Evolutionary conservation across 2,888 invertebrate species (phyloP), one percentile per base, ranked within the genome.

Genomic region (Eurytoma adleriae): DNA sequence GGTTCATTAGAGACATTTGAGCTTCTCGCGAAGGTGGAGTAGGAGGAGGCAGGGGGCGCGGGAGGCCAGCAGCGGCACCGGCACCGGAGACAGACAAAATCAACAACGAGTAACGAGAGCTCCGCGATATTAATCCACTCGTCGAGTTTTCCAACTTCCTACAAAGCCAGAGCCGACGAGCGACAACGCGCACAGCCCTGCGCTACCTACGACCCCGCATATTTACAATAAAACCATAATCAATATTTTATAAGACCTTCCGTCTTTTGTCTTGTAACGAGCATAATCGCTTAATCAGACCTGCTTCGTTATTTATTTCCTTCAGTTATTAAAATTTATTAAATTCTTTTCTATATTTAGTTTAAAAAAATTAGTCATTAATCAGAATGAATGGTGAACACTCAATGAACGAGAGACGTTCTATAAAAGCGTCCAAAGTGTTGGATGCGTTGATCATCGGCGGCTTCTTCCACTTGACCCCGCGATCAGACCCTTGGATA

Each of bases 91-190:
- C 90, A 90, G 90, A 89, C 90, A 90, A 90, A 90, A 90, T 90
- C 90, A 90, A 90, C 90, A 90, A 90, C 89, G 90, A 90, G 90
- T 89, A 90, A 89, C 89, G 89, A 90, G 89, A 90, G 90, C 90
- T 89, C 89, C 86, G 88, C 89, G 90, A 90, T 90, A 91, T 91
- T 90, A 91, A 91, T 91, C 89, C 90, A 91, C 90, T 91, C 90
- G 90, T 87, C 89, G 90, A 90, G 90, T 90, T 90, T 91, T 91
- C 90, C 90, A 90, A 90, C 90, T 90, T 89, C 87, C 88, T 89
- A 90, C 90, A 90, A 91, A 91, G 90, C 90, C 87, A 87, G 83
- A 85, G 83, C 83, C 85, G 86, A 48, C 64, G 16, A 20, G 20
- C 54, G n/a, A 18, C 18, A n/a, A 7, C 52, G 84, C 86, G 79